Evolutionary conservation across 2,113 vertebrate species (phyloP), one percentile per base, ranked within the genome.

Genomic region (Rhea americana): DNA sequence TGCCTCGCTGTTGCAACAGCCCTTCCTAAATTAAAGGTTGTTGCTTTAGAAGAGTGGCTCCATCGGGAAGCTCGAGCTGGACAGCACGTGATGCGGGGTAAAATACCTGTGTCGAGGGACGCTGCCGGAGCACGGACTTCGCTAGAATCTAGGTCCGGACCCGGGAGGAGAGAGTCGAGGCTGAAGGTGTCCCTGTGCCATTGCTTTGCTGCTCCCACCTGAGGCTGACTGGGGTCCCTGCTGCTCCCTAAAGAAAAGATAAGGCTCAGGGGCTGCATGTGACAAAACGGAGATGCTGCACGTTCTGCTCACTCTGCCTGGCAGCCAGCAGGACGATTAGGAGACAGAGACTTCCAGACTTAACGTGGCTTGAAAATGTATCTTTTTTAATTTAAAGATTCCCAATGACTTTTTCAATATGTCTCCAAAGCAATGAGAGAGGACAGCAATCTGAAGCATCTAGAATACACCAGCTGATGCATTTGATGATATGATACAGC

Each of bases 171-270:
- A 62, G 61, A 82, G 56, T 37, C 4, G 61, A 96, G 90, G 83
- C 41, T 82, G 20, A 91, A 93, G 66, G 13, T 72, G 83, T 68
- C 89, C 88, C 90, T 91, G 56, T 86, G 83, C 66, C 96, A 95
- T 94, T 7, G 2, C 90, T 93, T 68, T 88, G 88, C 85, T 48
- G 88, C 90, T 96, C 90, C 88, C 92, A 94, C 93, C 87, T 32
- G 80, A 16, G 56, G 94, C 55, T 95, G 90, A 6, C 86, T 86
- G 94, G 73, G 43, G 26, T 95, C 76, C 90, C 94, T 95, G 88
- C 73, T 88, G 82, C 73, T 94, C 65, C 93, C 96, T 91, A 32
- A 73, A 51, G 94, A 94, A 93, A 85, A 95, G 78, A 96, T n/a
- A 93, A 85, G 35, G 79, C 93, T 95, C 93, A 93, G 91, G 93